Evolutionary conservation across 2,888 invertebrate species (phyloP).

Genomic region (Cephalotes varians): DNA sequence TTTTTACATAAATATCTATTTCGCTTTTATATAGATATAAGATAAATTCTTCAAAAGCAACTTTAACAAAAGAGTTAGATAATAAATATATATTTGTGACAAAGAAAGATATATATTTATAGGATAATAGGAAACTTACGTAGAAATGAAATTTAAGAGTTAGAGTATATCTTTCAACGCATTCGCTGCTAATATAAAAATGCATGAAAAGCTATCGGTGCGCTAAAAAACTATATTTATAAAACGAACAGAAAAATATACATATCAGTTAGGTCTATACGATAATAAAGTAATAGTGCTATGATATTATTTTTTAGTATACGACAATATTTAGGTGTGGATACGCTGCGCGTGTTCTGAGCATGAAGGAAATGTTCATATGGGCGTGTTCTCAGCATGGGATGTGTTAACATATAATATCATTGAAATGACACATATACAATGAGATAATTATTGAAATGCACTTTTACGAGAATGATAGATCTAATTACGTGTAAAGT

Average conservation of each 20-base stretch:
- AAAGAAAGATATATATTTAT: neutral
- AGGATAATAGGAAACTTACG: neutral
- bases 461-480: neutral
- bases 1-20: no score
- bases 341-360: no score
- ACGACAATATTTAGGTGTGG: no score
- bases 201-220: no score
- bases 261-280: no score
- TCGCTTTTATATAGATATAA: neutral
- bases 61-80: neutral
- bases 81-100: slow-evolving; percentile 2
- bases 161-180: neutral
- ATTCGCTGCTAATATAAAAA: no score
- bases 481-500: slow-evolving; percentile 8
- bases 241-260: no score
- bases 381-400: no score
- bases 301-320: no score
- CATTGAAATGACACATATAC: neutral
- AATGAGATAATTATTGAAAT: neutral
- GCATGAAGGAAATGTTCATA: no score
- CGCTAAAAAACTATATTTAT: no score
- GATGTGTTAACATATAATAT: neutral
- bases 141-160: neutral
- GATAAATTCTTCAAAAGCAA: neutral
- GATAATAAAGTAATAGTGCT: no score